Evolutionary conservation across 2,113 vertebrate genomes (phyloP).

Genomic region (Aplodontia rufa): DNA sequence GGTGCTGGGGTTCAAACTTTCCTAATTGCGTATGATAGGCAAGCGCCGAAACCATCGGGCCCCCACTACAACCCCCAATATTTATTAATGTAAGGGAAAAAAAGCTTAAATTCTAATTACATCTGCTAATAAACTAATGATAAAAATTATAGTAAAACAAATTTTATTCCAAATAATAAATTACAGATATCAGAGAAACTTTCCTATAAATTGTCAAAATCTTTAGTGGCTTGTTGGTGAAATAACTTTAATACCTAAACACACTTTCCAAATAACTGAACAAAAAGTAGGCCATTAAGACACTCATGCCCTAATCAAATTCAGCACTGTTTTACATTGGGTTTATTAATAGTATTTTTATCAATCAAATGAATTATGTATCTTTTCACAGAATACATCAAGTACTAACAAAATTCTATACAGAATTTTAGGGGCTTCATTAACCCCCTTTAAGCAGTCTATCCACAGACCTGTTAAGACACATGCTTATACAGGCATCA

Average conservation of each 20-base stretch:
- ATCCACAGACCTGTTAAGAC: not conserved
- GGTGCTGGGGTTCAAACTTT: no score
- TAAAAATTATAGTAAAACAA: not conserved
- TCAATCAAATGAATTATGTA: not conserved
- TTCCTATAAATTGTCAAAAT: not conserved
- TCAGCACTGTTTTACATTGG: not conserved
- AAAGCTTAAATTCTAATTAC: not conserved
- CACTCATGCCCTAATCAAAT: not conserved
- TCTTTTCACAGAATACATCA: not conserved
- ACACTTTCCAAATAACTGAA: not conserved
- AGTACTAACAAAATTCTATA: not conserved
- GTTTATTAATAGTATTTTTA: not conserved
- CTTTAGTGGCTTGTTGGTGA: not conserved
- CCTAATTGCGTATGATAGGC: no score
- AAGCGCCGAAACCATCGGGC: no score
- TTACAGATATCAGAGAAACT: not conserved
- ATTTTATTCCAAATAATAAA: not conserved
- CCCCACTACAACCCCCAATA: no score
- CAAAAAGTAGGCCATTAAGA: not conserved
- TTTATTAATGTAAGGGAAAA: not conserved
- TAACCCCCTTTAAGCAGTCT: not conserved
- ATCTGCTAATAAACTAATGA: not conserved
- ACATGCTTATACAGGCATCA: not conserved
- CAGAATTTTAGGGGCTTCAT: not conserved
- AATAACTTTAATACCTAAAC: not conserved